phyloP scores from a whole-genome alignment of 2,888 invertebrate genomes.

The Brachypalpus laphriformis region DNA sequence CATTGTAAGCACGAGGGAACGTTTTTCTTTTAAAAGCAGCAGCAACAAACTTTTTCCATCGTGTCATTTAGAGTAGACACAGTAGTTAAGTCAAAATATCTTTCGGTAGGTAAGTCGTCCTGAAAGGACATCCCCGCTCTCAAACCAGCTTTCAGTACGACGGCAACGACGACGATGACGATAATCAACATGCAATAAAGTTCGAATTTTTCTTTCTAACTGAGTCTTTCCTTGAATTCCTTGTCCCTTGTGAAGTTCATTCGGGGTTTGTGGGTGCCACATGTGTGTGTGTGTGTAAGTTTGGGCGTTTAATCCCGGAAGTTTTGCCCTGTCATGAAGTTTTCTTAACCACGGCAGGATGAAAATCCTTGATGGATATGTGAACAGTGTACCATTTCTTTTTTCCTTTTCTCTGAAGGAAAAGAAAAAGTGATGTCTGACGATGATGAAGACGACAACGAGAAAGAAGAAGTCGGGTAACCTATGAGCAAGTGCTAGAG shows the following conservation, averaged over 20 bases:
- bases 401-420: background rate
- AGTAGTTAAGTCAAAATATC: slow-evolving; percentile 70
- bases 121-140: background rate
- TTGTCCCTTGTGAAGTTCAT: background rate
- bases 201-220: slow-evolving; percentile 70
- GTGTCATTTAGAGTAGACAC: slow-evolving; percentile 65
- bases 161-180: slow-evolving; percentile 20
- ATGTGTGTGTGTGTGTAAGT: background rate
- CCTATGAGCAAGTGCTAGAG: slow-evolving; percentile 15
- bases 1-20: slow-evolving; percentile 69
- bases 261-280: slow-evolving; percentile 2
- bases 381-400: slow-evolving; percentile 34
- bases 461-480: background rate
- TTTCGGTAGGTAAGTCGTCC: slow-evolving; percentile 16
- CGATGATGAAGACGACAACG: slow-evolving; percentile 54
- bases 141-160: background rate
- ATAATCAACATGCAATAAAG: slow-evolving; percentile 74
- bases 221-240: slow-evolving; percentile 30
- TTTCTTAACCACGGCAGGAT: slow-evolving; percentile 36
- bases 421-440: slow-evolving; percentile 56
- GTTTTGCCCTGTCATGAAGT: slow-evolving; percentile 66
- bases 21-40: slow-evolving; percentile 56
- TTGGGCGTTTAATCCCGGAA: slow-evolving; percentile 64
- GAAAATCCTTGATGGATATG: slow-evolving; percentile 66
- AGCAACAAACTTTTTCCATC: slow-evolving; percentile 58